Percentiles rank a stretch among this genome's conserved stretches.
These are phyloP conservation scores for Morelia viridis DNA, from an alignment of 2,797 vertebrate species.

Conservation along the genomic window DNA sequence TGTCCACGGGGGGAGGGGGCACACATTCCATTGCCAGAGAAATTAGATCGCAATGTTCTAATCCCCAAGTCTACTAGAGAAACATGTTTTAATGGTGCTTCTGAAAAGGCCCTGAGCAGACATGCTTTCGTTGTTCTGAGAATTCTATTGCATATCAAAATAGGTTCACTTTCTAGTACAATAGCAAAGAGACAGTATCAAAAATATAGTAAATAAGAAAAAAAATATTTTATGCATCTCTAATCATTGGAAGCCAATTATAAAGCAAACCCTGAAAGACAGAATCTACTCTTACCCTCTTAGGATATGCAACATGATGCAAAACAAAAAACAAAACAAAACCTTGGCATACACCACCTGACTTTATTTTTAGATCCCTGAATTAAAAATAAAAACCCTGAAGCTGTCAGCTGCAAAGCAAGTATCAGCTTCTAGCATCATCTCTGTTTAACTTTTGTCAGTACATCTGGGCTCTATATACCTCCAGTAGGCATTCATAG, in stretches of 20 bases:
- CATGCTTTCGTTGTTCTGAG: not conserved
- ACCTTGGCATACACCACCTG: not conserved
- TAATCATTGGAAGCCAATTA: not conserved
- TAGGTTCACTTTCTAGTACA: not conserved
- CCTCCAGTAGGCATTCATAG: not conserved
- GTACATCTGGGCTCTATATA: not conserved
- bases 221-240: not conserved
- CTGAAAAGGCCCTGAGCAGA: not conserved
- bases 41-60: not conserved
- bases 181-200: not conserved
- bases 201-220: not conserved
- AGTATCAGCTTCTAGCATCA: not conserved
- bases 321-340: not conserved
- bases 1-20: not conserved
- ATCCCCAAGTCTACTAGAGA: not conserved
- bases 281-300: not conserved
- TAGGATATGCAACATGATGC: not conserved
- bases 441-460: not conserved
- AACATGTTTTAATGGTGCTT: not conserved
- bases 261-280: not conserved
- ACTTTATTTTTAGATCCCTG: not conserved
- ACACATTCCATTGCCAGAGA: not conserved
- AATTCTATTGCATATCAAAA: not conserved
- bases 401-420: not conserved
- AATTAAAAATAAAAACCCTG: not conserved